These are phyloP conservation scores for Hypomesus transpacificus DNA, from an alignment of 2,113 vertebrate genomes.

Conservation along the genomic window DNA sequence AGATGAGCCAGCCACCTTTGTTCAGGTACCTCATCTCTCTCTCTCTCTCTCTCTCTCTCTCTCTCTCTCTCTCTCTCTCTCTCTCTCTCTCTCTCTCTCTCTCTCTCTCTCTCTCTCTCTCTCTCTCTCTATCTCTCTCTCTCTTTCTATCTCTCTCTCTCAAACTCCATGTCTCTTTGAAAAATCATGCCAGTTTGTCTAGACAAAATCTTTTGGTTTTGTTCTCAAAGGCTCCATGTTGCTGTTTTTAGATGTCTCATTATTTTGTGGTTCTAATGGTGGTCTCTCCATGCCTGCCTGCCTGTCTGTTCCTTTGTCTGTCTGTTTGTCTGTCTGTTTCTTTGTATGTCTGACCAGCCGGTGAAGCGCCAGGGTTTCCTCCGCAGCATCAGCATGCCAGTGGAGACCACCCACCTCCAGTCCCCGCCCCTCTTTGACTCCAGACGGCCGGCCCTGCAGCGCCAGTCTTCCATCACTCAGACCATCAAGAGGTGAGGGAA, in stretches of 20 bases:
- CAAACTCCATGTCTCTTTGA: too few species aligned
- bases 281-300: neutral
- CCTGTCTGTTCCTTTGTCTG: too few species aligned
- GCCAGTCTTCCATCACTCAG: constrained; percentile 96
- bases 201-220: too few species aligned
- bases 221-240: too few species aligned
- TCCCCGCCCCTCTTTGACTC: constrained; percentile 75
- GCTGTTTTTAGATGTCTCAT: too few species aligned
- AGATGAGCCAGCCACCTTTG: constrained; percentile 78
- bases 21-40: constrained; percentile 71
- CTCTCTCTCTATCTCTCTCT: neutral
- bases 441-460: constrained; percentile 78
- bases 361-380: constrained; percentile 83
- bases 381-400: constrained; percentile 92
- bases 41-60: neutral
- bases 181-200: too few species aligned
- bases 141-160: neutral
- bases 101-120: neutral
- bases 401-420: constrained; percentile 78
- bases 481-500: constrained; percentile 89
- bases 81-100: constrained; percentile 8
- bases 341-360: constrained; percentile 64
- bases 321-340: neutral
- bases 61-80: neutral
- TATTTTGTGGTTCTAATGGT: neutral